These are phyloP conservation scores for Phylloscopus trochilus DNA, from an alignment of 2,113 vertebrate genomes.

Conservation along the genomic window DNA sequence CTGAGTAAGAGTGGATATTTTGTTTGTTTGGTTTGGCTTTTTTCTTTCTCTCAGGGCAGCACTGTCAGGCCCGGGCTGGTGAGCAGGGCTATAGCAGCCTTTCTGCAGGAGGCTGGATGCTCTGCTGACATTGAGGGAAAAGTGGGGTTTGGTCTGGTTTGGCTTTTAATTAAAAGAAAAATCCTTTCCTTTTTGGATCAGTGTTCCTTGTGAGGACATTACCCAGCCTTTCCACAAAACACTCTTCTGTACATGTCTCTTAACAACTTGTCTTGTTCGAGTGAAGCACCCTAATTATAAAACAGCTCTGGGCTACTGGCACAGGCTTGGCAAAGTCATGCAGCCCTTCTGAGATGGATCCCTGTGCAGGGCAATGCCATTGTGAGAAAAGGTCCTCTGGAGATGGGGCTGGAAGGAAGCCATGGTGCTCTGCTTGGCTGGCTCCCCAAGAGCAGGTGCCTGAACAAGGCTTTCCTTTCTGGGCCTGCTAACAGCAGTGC, in stretches of 20 bases:
- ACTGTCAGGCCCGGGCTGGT: neutral
- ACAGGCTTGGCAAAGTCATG: neutral
- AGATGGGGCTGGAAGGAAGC: neutral
- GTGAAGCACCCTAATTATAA: neutral
- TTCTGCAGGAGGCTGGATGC: neutral
- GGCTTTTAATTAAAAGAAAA: neutral
- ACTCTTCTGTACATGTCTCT: neutral
- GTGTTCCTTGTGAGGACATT: neutral
- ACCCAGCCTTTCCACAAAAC: neutral
- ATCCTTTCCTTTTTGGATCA: neutral
- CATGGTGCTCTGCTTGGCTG: neutral
- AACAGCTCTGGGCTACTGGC: neutral
- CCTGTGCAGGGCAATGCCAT: neutral
- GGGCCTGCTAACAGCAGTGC: neutral
- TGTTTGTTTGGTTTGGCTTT: conserved; percentile 6
- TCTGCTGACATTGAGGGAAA: neutral
- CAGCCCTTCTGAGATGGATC: neutral
- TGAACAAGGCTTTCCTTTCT: neutral
- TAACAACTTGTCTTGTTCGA: neutral
- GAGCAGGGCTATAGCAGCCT: neutral
- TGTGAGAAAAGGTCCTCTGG: neutral
- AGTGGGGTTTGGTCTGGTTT: neutral
- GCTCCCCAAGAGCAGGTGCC: neutral
- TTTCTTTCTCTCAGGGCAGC: neutral
- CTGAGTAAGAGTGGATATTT: neutral